Evolutionary conservation across 2,888 invertebrate species (phyloP), one percentile per base, ranked within the genome.

Genomic region (Agrochola lota): DNA sequence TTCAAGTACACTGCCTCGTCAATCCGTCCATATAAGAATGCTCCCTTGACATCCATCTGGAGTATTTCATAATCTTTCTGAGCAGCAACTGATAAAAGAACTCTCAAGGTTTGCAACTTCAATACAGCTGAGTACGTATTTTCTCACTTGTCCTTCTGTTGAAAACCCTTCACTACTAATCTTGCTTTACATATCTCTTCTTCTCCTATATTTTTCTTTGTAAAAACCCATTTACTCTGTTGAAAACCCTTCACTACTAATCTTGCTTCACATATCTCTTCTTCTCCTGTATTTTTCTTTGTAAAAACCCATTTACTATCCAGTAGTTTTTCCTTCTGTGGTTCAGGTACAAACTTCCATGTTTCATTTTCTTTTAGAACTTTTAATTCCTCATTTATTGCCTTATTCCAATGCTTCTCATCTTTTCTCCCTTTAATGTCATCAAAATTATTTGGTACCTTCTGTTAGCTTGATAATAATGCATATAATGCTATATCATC

Each of bases 131-230:
- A 46, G 46, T 46, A 9, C 5, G 23, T 20, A 23, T 30, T 23
- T 68, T 68, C 35, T n/a, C 43, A 64, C 12, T 64, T 40, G 2
- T 15, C 64, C 40, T n/a, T 64, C n/a, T 64, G 64, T 43, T 64
- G 30, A 30, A 30, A 30, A 30, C 3, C 30, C 30, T 30, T 30
- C 30, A 30, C 30, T 30, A 30, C 30, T 30, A 30, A 30, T 60
- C 30, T 26, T 68, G 52, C 68, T 52, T 52, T 52, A 52, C 8
- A 52, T 55, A 64, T 2, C 12, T 52, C 30, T 23, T 52, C 35
- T 35, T 52, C 52, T 55, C 35, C 6, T 35, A 35, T 55, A 2
- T 20, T 35, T 23, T 52, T 55, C 52, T 35, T 68, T 35, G 52
- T 68, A 12, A 55, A 68, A 7, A 68, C 55, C 23, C 35, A 68